These are phyloP conservation scores for Atta cephalotes DNA, from an alignment of 1,140 invertebrate species.

Conservation along the genomic window DNA sequence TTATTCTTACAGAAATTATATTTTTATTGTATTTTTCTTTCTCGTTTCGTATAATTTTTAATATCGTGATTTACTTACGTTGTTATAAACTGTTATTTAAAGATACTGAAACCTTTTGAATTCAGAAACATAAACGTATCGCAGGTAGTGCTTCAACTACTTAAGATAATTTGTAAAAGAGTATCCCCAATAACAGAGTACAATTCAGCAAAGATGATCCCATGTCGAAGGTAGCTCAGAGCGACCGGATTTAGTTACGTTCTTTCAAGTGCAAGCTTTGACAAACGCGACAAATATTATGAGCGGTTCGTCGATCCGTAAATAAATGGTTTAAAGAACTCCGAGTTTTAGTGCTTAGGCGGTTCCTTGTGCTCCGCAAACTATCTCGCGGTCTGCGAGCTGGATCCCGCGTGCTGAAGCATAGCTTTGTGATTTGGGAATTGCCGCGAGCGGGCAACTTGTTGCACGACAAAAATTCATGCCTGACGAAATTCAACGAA, in stretches of 20 bases:
- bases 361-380: conserved; percentile 13
- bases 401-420: conserved; percentile 31
- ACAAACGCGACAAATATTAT: conserved; percentile 84
- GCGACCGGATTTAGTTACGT: conserved; percentile 64
- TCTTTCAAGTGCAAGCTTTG: conserved; percentile 52
- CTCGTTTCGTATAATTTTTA: background rate
- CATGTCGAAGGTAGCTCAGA: conserved; percentile 3
- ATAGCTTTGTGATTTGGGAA: conserved; percentile 44
- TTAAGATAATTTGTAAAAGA: conserved; percentile 29
- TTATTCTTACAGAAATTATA: background rate
- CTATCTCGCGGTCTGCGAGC: background rate
- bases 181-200: background rate
- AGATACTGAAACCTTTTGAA: no score
- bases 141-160: conserved; percentile 23
- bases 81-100: background rate
- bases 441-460: conserved; percentile 77
- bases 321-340: conserved; percentile 83
- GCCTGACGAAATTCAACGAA: conserved; percentile 77
- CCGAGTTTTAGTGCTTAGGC: conserved; percentile 40
- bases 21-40: background rate
- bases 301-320: conserved; percentile 80
- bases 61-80: background rate
- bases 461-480: conserved; percentile 83
- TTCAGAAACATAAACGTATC: background rate
- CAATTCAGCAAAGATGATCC: conserved; percentile 59